These are phyloP conservation scores for Sylvia borin DNA, from an alignment of 2,797 vertebrate genomes.

Conservation along the genomic window DNA sequence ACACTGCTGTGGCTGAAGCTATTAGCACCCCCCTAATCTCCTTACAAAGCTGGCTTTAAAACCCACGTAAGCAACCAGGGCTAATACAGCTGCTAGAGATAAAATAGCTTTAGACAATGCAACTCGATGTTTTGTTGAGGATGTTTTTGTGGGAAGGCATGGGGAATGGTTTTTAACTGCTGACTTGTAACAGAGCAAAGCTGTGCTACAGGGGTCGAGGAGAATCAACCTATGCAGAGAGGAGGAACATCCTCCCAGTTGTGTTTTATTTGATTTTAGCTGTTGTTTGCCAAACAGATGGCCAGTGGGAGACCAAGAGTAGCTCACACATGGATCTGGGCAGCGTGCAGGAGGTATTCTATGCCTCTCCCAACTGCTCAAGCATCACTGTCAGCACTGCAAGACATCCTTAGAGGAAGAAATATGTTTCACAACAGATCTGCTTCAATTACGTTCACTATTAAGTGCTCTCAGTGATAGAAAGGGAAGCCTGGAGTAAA, in stretches of 20 bases:
- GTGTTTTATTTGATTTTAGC: neutral
- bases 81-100: slow-evolving; percentile 53
- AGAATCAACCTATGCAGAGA: neutral
- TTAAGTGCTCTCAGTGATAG: neutral
- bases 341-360: neutral
- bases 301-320: neutral
- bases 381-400: neutral
- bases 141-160: neutral
- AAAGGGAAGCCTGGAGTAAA: neutral
- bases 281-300: neutral
- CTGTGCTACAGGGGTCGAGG: neutral
- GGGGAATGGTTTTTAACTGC: neutral
- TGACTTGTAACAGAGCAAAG: neutral
- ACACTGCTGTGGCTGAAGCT: neutral
- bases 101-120: slow-evolving; percentile 46
- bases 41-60: slow-evolving; percentile 59
- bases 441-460: neutral
- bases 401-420: neutral
- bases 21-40: slow-evolving; percentile 29
- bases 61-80: slow-evolving; percentile 42
- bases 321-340: neutral
- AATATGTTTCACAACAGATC: neutral
- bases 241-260: neutral
- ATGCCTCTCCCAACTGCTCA: neutral
- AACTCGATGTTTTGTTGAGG: neutral